A percentile compares a stretch with the other conserved stretches of the same genome.
phyloP scores from a whole-genome alignment of 37 sponge, comb jelly and placozoan genomes.

The Hexactinellida sp. region DNA sequence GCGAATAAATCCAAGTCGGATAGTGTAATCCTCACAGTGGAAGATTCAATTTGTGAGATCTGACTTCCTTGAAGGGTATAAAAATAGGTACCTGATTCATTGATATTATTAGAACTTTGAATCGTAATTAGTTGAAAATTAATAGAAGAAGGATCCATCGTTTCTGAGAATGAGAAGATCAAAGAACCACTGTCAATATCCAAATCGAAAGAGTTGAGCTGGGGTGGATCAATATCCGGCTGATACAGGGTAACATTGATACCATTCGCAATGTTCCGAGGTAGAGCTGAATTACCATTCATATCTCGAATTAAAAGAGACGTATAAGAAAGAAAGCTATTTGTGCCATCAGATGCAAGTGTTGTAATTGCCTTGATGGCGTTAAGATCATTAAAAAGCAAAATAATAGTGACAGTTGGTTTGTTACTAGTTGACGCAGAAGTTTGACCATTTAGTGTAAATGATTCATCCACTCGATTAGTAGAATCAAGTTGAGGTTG shows the following conservation, averaged over 20 bases:
- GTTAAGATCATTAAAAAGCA: slow-evolving; percentile 37
- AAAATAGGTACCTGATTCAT: background rate
- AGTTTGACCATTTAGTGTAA: slow-evolving; percentile 34
- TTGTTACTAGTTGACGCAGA: slow-evolving; percentile 27
- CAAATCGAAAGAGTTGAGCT: slow-evolving; percentile 34
- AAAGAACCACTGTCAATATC: slow-evolving; percentile 42
- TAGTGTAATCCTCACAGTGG: slow-evolving; percentile 22
- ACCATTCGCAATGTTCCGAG: background rate
- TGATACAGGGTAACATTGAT: slow-evolving; percentile 21
- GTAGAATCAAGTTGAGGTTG: slow-evolving; percentile 31
- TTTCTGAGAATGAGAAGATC: slow-evolving; percentile 51
- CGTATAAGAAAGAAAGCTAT: slow-evolving; percentile 48
- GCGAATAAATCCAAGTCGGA: slow-evolving; percentile 38
- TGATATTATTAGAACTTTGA: slow-evolving; percentile 34
- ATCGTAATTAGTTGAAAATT: slow-evolving; percentile 35
- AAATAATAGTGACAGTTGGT: slow-evolving; percentile 32
- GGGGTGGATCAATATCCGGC: slow-evolving; percentile 40
- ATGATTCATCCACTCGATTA: background rate
- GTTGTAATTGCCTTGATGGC: slow-evolving; percentile 37
- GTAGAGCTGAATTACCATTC: slow-evolving; percentile 59
- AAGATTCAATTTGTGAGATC: background rate
- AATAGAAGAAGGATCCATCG: slow-evolving; percentile 43
- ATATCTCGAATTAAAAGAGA: slow-evolving; percentile 62
- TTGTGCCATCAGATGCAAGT: slow-evolving; percentile 32
- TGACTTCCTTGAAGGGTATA: background rate